Conservation (phyloP, 2,888 invertebrate species). For the Mylabris sibirica region DNA sequence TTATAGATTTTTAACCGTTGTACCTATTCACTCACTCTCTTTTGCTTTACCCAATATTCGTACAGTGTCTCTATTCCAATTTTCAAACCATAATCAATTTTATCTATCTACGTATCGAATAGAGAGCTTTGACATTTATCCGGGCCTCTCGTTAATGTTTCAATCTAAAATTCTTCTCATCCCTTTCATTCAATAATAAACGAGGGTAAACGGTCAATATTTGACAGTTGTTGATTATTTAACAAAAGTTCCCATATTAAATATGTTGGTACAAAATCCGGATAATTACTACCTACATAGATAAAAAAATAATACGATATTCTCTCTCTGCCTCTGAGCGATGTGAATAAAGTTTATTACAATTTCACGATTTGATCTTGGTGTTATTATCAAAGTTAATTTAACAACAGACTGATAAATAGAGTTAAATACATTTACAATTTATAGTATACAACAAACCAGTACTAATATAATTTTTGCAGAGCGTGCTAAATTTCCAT, state of each 20-base stretch:
- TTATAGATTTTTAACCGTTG: constrained; percentile 9
- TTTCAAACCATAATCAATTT: constrained; percentile 7
- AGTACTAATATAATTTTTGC: too few species aligned
- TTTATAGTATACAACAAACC: too few species aligned
- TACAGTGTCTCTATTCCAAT: not conserved
- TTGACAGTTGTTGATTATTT: not conserved
- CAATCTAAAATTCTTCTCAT: not conserved
- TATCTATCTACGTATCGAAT: not conserved
- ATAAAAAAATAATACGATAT: not conserved
- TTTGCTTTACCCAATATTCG: not conserved
- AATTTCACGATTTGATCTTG: too few species aligned
- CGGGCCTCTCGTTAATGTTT: not conserved
- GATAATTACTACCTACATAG: too few species aligned
- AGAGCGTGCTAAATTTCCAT: too few species aligned
- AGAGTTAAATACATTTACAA: too few species aligned
- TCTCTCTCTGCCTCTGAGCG: not conserved
- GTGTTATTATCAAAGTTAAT: too few species aligned
- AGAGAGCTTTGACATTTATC: not conserved
- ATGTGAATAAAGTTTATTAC: too few species aligned
- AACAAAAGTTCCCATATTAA: not conserved
- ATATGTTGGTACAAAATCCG: not conserved
- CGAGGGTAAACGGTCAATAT: not conserved
- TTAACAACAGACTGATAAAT: too few species aligned
- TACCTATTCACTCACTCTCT: not conserved
- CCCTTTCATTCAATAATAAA: not conserved